Evolutionary conservation across 2,797 vertebrate species (phyloP), one percentile per base, ranked within the genome.

Genomic region (Mycteria americana): DNA sequence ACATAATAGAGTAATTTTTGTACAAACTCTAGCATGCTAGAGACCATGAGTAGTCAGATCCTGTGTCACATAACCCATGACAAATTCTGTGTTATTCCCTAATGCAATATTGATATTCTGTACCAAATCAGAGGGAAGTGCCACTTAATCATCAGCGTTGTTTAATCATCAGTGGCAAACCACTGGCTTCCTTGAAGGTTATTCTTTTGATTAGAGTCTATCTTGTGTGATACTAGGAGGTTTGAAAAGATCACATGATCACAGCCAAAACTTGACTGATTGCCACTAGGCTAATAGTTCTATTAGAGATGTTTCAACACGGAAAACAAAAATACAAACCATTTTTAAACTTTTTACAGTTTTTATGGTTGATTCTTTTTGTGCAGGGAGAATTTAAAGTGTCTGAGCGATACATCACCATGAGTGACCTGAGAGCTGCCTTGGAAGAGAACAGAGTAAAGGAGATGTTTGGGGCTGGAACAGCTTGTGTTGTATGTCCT

Each of bases 401-500:
- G 75, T 97, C 98, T 0, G 99, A 99, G 97, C 91, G 98, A 21
- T 97, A 98, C 83, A 96, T 99, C 83, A 99, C 99, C 86, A 99
- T 99, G 99, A 96, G 62, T 17, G 98, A 99, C 60, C 97, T 99
- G 88, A 94, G 79, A 56, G 33, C 70, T 18, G 99, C 98, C 31
- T 91, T 99, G 96, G 97, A 98, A 89, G 98, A 98, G 80, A 96
- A 97, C 92, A 97, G 98, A 33, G 98, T 99, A 79, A 98, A 96
- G 97, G 99, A 99, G 97, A 98, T 99, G 98, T 99, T 99, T 80
- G 99, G 99, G 59, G 98, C 98, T 2, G 99, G 99, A 8, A 99
- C 99, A 3, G 99, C 99, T 82, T 99, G 99, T 7, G 15, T 99
- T 50, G 98, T 99, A 48, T 98, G 99, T 78, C 99, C 98, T 1